A percentile compares a stretch with the other conserved stretches of the same genome.
Evolutionary conservation across 1,140 invertebrate genomes (phyloP).

Genomic region (Neodiprion lecontei): DNA sequence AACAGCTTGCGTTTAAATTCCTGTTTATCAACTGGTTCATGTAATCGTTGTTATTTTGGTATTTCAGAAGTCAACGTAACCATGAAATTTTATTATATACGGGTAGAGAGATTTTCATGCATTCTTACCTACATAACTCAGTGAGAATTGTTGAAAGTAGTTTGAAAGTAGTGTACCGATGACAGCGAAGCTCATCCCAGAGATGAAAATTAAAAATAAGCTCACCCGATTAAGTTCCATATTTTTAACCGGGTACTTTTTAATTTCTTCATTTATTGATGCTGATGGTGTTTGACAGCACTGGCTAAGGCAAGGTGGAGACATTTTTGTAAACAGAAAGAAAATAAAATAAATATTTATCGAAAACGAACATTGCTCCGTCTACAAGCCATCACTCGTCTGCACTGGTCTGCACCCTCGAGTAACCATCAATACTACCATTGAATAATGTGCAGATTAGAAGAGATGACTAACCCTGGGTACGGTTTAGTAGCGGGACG

Average conservation of each 20-base stretch:
- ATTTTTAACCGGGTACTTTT: constrained; percentile 21
- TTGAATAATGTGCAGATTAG: no score
- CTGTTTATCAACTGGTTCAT: no score
- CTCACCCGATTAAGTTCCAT: constrained; percentile 35
- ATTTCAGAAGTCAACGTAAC: background rate
- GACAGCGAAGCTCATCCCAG: constrained; percentile 41
- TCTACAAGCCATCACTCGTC: background rate
- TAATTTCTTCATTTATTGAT: constrained; percentile 28
- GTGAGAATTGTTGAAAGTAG: constrained; percentile 34
- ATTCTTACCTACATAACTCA: constrained; percentile 33
- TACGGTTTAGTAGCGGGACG: no score
- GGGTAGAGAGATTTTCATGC: background rate
- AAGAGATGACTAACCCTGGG: no score
- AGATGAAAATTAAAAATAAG: constrained; percentile 39
- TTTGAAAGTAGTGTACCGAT: constrained; percentile 39
- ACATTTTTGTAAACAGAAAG: constrained; percentile 33
- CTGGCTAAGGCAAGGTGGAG: constrained; percentile 25
- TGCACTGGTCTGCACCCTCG: background rate
- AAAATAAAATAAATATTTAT: constrained; percentile 15
- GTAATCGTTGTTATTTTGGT: background rate
- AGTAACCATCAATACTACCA: constrained; percentile 9
- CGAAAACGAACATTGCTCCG: constrained; percentile 16
- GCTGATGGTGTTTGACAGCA: constrained; percentile 27
- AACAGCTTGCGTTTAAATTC: constrained; percentile 10
- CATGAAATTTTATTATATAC: background rate